These are phyloP conservation scores for Agrochola macilenta DNA, from an alignment of 2,888 invertebrate genomes.

Conservation along the genomic window DNA sequence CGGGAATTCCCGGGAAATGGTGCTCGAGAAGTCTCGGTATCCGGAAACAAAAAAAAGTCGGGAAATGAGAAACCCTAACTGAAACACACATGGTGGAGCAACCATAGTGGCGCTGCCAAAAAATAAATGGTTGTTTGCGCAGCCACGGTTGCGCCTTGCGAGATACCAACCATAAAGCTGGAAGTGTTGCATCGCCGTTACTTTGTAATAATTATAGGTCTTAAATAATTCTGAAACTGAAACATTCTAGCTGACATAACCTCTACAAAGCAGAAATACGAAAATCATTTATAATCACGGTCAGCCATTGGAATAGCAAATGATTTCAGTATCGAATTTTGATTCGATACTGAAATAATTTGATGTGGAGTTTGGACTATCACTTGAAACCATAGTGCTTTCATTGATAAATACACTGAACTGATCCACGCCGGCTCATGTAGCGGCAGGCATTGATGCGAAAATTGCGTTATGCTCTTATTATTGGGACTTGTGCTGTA, in stretches of 20 bases:
- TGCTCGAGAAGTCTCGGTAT: too few species aligned
- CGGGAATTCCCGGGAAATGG: too few species aligned
- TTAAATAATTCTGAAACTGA: background rate
- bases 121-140: background rate
- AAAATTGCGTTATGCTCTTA: slow-evolving; percentile 45
- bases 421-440: slow-evolving; percentile 41
- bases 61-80: too few species aligned
- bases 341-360: too few species aligned
- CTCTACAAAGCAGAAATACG: background rate
- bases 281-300: background rate
- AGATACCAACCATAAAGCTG: background rate
- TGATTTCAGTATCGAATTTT: slow-evolving; percentile 35
- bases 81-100: background rate
- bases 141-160: background rate
- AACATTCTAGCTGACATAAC: background rate
- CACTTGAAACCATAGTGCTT: slow-evolving; percentile 34
- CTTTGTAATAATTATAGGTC: background rate
- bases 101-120: background rate
- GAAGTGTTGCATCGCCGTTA: background rate
- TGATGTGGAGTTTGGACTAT: slow-evolving; percentile 1
- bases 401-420: slow-evolving; percentile 51
- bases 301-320: slow-evolving; percentile 10
- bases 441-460: slow-evolving; percentile 21
- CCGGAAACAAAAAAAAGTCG: too few species aligned
- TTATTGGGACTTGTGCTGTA: slow-evolving; percentile 40